Evolutionary conservation across 2,113 vertebrate genomes (phyloP).

Genomic region (Riparia riparia): DNA sequence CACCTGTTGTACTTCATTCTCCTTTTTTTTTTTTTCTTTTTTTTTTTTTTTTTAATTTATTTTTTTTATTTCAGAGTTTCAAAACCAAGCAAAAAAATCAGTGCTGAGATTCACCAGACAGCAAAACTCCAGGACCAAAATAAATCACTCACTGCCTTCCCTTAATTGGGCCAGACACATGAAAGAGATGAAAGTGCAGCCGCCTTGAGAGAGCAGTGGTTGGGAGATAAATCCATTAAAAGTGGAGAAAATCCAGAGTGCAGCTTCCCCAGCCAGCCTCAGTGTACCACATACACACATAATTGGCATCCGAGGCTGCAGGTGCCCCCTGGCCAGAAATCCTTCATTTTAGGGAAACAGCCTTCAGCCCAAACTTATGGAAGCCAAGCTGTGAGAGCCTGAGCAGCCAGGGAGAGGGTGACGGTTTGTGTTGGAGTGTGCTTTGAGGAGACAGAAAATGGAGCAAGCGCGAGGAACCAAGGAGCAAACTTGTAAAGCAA

Average conservation of each 20-base stretch:
- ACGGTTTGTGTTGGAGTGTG: background rate
- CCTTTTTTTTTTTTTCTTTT: background rate
- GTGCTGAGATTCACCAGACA: background rate
- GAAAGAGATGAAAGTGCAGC: background rate
- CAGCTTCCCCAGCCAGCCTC: background rate
- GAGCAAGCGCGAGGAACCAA: background rate
- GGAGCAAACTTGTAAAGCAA: background rate
- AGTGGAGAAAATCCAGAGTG: background rate
- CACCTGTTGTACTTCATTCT: background rate
- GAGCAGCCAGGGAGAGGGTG: background rate
- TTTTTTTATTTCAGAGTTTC: background rate
- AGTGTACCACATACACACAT: accelerated
- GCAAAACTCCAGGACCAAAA: background rate
- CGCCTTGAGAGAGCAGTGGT: background rate
- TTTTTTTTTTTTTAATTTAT: background rate
- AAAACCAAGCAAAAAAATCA: background rate
- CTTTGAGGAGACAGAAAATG: background rate
- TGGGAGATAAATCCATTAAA: background rate
- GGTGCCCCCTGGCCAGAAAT: background rate
- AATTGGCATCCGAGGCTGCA: background rate
- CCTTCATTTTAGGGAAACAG: background rate
- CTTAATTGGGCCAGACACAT: background rate
- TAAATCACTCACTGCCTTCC: background rate
- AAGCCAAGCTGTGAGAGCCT: background rate
- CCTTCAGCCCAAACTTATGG: background rate